A percentile compares a stretch with the other conserved stretches of the same genome.
Evolutionary conservation across 64 coral and sea anemone genomes (phyloP).

Genomic region (Astreopora myriophthalma): DNA sequence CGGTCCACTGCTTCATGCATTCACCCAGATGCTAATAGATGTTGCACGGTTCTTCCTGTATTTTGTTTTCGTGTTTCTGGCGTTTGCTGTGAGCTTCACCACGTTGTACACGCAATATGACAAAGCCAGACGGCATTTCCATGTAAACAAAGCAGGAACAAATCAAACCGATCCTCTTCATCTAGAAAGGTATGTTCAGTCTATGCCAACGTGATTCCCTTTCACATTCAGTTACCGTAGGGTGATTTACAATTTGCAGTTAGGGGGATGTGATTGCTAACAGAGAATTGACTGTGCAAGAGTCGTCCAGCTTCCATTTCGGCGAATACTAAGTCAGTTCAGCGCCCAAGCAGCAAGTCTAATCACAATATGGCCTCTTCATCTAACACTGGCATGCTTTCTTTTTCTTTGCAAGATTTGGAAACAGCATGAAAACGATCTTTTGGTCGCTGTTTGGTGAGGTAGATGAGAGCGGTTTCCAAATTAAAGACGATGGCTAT

Average conservation of each 20-base stretch:
- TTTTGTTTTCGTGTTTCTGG: conserved; percentile 29
- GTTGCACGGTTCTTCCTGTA: conserved; percentile 18
- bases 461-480: neutral
- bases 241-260: too few relatives aligned
- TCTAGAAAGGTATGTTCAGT: neutral
- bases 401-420: neutral
- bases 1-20: conserved; percentile 30
- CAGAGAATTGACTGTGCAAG: too few relatives aligned
- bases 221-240: too few relatives aligned
- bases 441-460: neutral
- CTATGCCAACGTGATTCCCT: too few relatives aligned
- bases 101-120: conserved; percentile 30
- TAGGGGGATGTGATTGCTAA: too few relatives aligned
- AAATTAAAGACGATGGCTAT: neutral
- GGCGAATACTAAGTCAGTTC: too few relatives aligned
- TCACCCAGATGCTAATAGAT: conserved; percentile 7
- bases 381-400: neutral
- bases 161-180: conserved; percentile 38
- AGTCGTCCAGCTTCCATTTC: too few relatives aligned
- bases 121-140: conserved; percentile 13
- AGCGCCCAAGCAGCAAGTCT: too few relatives aligned
- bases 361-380: too few relatives aligned
- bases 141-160: neutral
- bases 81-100: conserved; percentile 24
- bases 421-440: neutral